Evolutionary conservation across 2,797 vertebrate genomes (phyloP), one percentile per base, ranked within the genome.

Genomic region (Hybognathus amarus): DNA sequence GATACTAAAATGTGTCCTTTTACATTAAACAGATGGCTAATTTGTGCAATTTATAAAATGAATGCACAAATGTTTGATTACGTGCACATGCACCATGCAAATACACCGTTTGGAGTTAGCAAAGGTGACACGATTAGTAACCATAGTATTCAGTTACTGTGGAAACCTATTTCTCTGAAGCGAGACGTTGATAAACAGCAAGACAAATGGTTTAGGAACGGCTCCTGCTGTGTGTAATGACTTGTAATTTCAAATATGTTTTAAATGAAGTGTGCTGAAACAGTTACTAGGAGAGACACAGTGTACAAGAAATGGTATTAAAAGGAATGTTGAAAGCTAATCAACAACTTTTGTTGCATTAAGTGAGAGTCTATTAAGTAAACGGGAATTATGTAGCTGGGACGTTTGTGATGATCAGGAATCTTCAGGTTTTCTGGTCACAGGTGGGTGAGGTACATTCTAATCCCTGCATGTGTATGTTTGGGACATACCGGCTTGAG

Each of bases 401-500:
- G 71, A 54, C 1, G 18, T 36, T 54, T 36, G 30, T n/a, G 30
- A 54, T 33, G 2, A 75, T 52, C n/a, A 6, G 18, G 45, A 74
- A 33, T 59, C 52, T 59, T 76, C n/a, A 42, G 36, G 33, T 38
- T 9, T 67, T 38, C 64, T 36, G 30, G 15, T 75, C 7, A 40
- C 33, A n/a, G 12, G 22, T n/a, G 20, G 33, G 2, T 20, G 45
- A 52, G 27, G 17, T 71, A 30, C 27, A 6, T 74, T 22, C 36
- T 36, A 36, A 54, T n/a, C 30, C 12, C 74, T 40, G 33, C n/a
- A 30, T 52, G 69, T 71, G 71, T 70, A 30, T 64, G 87, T 89
- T 56, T 40, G 63, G 80, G 91, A 98, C 97, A 79, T 98, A 99
- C 97, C 97, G 91, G 95, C 95, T 95, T 96, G 95, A 94, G 95